Conservation (phyloP, 2,113 vertebrate genomes). For the Limnothrissa miodon region DNA sequence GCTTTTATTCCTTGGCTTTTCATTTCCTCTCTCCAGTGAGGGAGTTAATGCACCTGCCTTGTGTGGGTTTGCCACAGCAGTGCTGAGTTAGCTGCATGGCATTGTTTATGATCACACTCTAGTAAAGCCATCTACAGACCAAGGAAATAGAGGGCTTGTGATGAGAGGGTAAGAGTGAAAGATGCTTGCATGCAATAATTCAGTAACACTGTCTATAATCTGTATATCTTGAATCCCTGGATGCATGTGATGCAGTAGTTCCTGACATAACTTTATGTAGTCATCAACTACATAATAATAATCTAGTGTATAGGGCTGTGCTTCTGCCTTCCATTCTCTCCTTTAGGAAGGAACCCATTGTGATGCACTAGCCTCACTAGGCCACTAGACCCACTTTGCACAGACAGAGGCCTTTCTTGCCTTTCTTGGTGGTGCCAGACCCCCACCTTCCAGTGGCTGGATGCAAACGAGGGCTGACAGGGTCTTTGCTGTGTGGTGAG, state of each 20-base stretch:
- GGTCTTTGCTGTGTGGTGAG: constrained; percentile 48
- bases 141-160: not conserved
- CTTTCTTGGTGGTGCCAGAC: not conserved
- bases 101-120: constrained; percentile 9
- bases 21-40: not conserved
- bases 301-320: not conserved
- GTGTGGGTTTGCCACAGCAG: not conserved
- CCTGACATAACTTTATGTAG: not conserved
- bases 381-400: not conserved
- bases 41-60: not conserved
- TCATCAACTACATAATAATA: not conserved
- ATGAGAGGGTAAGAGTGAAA: not conserved
- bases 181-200: not conserved
- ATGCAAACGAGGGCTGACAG: constrained; percentile 56
- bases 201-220: not conserved
- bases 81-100: constrained; percentile 8
- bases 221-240: not conserved
- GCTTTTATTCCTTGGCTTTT: not conserved
- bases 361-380: not conserved
- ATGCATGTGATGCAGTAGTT: not conserved
- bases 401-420: constrained; percentile 14
- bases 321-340: not conserved
- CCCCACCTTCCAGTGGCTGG: constrained; percentile 35
- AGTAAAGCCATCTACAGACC: not conserved
- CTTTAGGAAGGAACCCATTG: not conserved